These are phyloP conservation scores for Ictalurus punctatus DNA, from an alignment of 2,113 vertebrate species.

Conservation along the genomic window DNA sequence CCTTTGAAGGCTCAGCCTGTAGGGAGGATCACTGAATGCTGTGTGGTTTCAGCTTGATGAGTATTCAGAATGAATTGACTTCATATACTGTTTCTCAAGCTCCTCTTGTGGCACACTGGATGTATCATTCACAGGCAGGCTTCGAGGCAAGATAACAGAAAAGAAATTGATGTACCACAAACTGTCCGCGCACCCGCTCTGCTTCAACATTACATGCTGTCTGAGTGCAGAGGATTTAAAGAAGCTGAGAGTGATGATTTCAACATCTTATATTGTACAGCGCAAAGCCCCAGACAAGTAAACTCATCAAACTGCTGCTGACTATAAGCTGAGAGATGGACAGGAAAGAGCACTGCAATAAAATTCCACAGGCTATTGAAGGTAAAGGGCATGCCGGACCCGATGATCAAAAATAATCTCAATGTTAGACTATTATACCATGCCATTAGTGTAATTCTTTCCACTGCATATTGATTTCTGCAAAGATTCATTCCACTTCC, in stretches of 20 bases:
- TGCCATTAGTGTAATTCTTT: slow-evolving; percentile 13
- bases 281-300: slow-evolving; percentile 19
- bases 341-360: not conserved
- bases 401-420: not conserved
- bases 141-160: slow-evolving; percentile 29
- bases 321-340: not conserved
- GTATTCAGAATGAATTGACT: slow-evolving; percentile 42
- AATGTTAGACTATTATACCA: not conserved
- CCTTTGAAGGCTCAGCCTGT: slow-evolving; percentile 44
- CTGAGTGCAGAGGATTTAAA: slow-evolving; percentile 27
- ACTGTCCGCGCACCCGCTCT: not conserved
- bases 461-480: slow-evolving; percentile 22
- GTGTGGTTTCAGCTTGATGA: slow-evolving; percentile 32
- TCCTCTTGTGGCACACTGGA: slow-evolving; percentile 28
- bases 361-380: not conserved
- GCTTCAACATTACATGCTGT: slow-evolving; percentile 17
- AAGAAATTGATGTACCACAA: slow-evolving; percentile 38
- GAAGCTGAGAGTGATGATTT: slow-evolving; percentile 23
- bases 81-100: slow-evolving; percentile 39
- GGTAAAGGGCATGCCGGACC: not conserved
- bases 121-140: slow-evolving; percentile 15
- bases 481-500: slow-evolving; percentile 6
- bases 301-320: slow-evolving; percentile 18
- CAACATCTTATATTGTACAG: slow-evolving; percentile 26
- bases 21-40: slow-evolving; percentile 10